A percentile compares a stretch with the other conserved stretches of the same genome.
Conservation (phyloP, 2,888 invertebrate genomes). For the Rapana venosa region DNA sequence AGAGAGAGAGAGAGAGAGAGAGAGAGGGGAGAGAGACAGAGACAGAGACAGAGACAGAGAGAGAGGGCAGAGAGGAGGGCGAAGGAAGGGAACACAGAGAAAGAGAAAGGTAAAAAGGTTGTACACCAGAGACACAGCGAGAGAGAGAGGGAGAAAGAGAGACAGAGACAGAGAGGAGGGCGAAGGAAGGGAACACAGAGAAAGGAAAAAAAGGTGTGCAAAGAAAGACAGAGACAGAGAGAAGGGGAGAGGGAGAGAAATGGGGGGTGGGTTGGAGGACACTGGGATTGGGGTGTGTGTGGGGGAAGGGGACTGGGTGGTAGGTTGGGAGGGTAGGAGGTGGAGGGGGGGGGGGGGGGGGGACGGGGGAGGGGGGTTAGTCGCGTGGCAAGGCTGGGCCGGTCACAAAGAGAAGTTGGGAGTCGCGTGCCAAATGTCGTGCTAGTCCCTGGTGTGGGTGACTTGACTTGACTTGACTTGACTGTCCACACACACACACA, state of each 20-base stretch:
- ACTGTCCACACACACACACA: too few species aligned
- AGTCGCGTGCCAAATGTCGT: constrained; percentile 7
- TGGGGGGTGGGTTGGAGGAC: too few species aligned
- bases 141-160: background rate
- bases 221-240: background rate
- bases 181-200: background rate
- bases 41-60: too few species aligned
- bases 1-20: too few species aligned
- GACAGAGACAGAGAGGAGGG: background rate
- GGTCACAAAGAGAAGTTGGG: background rate
- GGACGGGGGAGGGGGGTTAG: background rate
- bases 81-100: too few species aligned
- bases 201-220: background rate
- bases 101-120: too few species aligned
- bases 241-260: background rate
- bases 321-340: too few species aligned
- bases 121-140: too few species aligned
- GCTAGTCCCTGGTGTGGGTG: too few species aligned
- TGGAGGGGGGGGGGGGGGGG: background rate
- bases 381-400: background rate
- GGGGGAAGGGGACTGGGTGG: background rate
- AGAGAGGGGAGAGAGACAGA: too few species aligned
- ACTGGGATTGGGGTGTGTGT: background rate
- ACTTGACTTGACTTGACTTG: too few species aligned
- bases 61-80: too few species aligned